phyloP scores from a whole-genome alignment of 2,797 vertebrate species.

The Champsocephalus esox region DNA sequence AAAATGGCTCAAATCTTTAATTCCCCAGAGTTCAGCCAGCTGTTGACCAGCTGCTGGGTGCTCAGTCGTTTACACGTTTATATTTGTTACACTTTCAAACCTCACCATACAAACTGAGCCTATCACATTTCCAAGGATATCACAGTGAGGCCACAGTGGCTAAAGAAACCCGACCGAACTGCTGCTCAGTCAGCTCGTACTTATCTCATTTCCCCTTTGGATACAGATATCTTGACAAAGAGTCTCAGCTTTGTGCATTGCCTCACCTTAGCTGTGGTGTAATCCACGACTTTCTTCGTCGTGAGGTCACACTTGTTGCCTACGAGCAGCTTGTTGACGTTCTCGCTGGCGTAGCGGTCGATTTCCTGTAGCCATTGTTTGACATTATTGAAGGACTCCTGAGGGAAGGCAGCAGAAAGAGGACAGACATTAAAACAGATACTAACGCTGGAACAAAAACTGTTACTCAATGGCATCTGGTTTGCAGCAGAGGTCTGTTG shows the following conservation, averaged over 20 bases:
- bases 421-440: neutral
- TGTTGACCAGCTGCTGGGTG: neutral
- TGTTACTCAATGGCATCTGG: neutral
- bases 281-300: slow-evolving; percentile 97
- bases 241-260: neutral
- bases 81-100: neutral
- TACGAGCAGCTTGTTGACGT: slow-evolving; percentile 97
- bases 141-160: neutral
- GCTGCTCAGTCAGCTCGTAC: neutral
- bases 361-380: slow-evolving; percentile 99
- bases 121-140: neutral
- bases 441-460: neutral
- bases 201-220: neutral
- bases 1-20: neutral
- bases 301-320: slow-evolving; percentile 97
- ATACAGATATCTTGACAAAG: neutral
- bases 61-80: neutral
- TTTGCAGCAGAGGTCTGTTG: neutral
- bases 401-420: slow-evolving; percentile 19
- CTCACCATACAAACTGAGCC: neutral
- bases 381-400: slow-evolving; percentile 98
- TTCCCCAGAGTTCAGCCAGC: too few species aligned
- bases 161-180: neutral
- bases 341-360: slow-evolving; percentile 96
- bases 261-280: slow-evolving; percentile 94